phyloP scores from a whole-genome alignment of 2,888 invertebrate species.

The Pecten maximus region DNA sequence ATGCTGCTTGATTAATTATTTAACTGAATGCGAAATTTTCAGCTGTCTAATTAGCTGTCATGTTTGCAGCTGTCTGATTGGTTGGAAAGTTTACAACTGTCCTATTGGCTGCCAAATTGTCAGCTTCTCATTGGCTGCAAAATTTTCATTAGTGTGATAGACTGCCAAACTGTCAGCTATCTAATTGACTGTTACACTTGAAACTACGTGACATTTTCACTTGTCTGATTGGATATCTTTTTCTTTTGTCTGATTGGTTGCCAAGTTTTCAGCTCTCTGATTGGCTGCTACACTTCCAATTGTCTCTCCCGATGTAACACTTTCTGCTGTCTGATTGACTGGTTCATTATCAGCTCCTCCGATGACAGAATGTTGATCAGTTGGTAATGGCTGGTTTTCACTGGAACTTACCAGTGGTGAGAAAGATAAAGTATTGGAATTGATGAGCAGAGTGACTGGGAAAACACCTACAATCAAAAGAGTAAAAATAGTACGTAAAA shows the following conservation, averaged over 20 bases:
- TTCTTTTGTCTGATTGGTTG: neutral
- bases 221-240: neutral
- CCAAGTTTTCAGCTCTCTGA: neutral
- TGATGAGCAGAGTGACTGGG: neutral
- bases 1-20: too few relatives aligned
- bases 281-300: neutral
- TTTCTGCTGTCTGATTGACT: neutral
- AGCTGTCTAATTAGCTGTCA: too few relatives aligned
- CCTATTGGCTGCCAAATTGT: neutral
- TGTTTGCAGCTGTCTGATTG: neutral
- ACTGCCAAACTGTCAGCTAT: neutral
- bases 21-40: too few relatives aligned
- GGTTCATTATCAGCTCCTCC: neutral
- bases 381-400: neutral
- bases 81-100: too few relatives aligned
- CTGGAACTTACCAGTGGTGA: neutral
- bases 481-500: neutral
- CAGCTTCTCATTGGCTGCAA: neutral
- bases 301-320: neutral
- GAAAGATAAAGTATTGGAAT: neutral
- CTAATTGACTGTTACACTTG: neutral
- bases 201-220: neutral
- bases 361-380: neutral
- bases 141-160: neutral
- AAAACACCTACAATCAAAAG: neutral